Evolutionary conservation across 2,888 invertebrate species (phyloP).

Genomic region (Pycnomerus fuliginosus): DNA sequence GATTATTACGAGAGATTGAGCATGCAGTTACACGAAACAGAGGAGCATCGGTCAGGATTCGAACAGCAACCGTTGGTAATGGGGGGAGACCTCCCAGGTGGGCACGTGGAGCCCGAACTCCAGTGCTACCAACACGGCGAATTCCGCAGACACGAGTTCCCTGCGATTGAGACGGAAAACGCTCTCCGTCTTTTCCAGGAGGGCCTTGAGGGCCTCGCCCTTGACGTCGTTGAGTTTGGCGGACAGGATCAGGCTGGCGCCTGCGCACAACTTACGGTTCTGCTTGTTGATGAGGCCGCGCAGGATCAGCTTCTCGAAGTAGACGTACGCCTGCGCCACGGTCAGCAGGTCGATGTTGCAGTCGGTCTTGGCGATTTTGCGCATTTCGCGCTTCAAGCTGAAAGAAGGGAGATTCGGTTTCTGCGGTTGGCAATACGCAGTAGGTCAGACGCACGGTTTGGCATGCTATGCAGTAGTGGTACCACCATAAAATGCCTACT

Average conservation of each 20-base stretch:
- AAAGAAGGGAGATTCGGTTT: slow-evolving; percentile 29
- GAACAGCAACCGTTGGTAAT: slow-evolving; percentile 91
- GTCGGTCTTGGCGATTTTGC: slow-evolving; percentile 85
- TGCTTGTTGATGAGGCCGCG: slow-evolving; percentile 91
- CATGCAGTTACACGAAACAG: slow-evolving; percentile 7
- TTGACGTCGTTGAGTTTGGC: slow-evolving; percentile 98
- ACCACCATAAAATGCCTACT: too few relatives aligned
- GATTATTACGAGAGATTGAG: slow-evolving; percentile 14
- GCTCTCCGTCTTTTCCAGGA: slow-evolving; percentile 92
- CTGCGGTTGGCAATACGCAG: not conserved
- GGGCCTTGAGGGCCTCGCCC: slow-evolving; percentile 78
- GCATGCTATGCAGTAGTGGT: too few relatives aligned
- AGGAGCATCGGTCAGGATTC: slow-evolving; percentile 71
- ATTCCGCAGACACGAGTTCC: slow-evolving; percentile 88
- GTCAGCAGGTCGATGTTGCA: slow-evolving; percentile 82
- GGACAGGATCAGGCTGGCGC: slow-evolving; percentile 88
- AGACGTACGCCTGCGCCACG: slow-evolving; percentile 96
- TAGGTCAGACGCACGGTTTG: too few relatives aligned
- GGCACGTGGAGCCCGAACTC: slow-evolving; percentile 94
- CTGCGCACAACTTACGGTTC: slow-evolving; percentile 94
- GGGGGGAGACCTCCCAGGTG: slow-evolving; percentile 88
- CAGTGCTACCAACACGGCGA: slow-evolving; percentile 90
- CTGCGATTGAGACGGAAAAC: slow-evolving; percentile 87
- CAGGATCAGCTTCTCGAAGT: slow-evolving; percentile 94
- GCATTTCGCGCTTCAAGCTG: slow-evolving; percentile 95